A percentile compares a stretch with the other conserved stretches of the same genome.
Evolutionary conservation across 1,140 invertebrate species (phyloP).

Genomic region (Zaprionus camerounensis): DNA sequence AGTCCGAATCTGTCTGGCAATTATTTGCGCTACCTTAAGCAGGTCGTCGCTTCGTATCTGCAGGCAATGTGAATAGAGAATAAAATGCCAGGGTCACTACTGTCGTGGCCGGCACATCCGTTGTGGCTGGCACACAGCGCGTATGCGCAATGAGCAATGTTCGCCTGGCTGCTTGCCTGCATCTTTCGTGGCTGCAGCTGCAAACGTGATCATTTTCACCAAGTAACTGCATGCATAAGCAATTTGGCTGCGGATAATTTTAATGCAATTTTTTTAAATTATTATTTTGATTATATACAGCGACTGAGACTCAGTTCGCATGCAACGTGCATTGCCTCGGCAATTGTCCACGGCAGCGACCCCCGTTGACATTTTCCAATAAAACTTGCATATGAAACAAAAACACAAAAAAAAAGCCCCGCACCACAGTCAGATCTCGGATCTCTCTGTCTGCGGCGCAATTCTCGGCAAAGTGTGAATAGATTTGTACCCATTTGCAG

Average conservation of each 20-base stretch:
- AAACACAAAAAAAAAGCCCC: constrained; percentile 14
- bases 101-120: constrained; percentile 61
- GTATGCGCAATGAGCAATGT: constrained; percentile 63
- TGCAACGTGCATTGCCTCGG: constrained; percentile 65
- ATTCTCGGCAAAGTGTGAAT: constrained; percentile 71
- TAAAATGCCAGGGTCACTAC: constrained; percentile 61
- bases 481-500: constrained; percentile 72
- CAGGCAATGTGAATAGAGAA: constrained; percentile 18
- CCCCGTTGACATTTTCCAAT: constrained; percentile 65
- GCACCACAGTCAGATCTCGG: background rate
- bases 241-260: constrained; percentile 59
- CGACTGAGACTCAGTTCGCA: background rate
- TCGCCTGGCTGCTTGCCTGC: background rate
- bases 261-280: constrained; percentile 61
- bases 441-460: constrained; percentile 26
- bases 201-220: constrained; percentile 71
- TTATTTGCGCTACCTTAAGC: constrained; percentile 51
- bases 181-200: constrained; percentile 48
- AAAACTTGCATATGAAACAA: constrained; percentile 8
- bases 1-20: constrained; percentile 24
- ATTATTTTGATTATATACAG: constrained; percentile 66
- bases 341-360: constrained; percentile 46
- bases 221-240: constrained; percentile 74
- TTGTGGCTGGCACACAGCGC: constrained; percentile 43
- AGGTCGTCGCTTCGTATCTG: constrained; percentile 23